Conservation (phyloP, 2,888 invertebrate genomes). For the Caenorhabditis imperialis region DNA sequence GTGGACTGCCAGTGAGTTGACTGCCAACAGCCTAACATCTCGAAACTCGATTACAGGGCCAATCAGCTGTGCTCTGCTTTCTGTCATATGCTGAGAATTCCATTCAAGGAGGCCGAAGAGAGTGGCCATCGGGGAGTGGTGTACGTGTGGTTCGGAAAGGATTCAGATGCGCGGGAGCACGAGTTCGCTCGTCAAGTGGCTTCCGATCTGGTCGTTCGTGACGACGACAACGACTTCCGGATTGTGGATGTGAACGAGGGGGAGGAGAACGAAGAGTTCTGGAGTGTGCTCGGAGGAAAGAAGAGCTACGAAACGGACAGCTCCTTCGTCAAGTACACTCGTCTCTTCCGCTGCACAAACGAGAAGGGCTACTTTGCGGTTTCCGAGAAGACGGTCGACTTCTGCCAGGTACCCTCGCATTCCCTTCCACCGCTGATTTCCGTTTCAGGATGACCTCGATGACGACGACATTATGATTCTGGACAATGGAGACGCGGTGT, state of each 20-base stretch:
- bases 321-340: slow-evolving; percentile 91
- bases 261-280: slow-evolving; percentile 74
- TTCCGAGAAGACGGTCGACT: slow-evolving; percentile 98
- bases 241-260: slow-evolving; percentile 72
- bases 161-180: slow-evolving; percentile 55
- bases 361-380: slow-evolving; percentile 99
- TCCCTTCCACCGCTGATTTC: neutral
- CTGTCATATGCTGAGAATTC: slow-evolving; percentile 83
- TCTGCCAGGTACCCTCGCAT: slow-evolving; percentile 86
- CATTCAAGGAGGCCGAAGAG: slow-evolving; percentile 62
- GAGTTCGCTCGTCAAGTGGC: slow-evolving; percentile 68
- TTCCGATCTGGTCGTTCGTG: slow-evolving; percentile 69
- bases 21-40: neutral
- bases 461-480: slow-evolving; percentile 99
- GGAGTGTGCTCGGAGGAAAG: slow-evolving; percentile 73
- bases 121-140: slow-evolving; percentile 53
- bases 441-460: slow-evolving; percentile 90
- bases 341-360: slow-evolving; percentile 97
- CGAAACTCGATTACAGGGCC: slow-evolving; percentile 83
- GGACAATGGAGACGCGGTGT: slow-evolving; percentile 97
- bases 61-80: slow-evolving; percentile 91
- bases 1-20: slow-evolving; percentile 81
- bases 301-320: slow-evolving; percentile 82
- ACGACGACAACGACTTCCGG: slow-evolving; percentile 65
- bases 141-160: slow-evolving; percentile 66